A percentile compares a stretch with the other conserved stretches of the same genome.
These are phyloP conservation scores for Stichopus horrens DNA, from an alignment of 53 echinoderm and acorn worm genomes.

Conservation along the genomic window DNA sequence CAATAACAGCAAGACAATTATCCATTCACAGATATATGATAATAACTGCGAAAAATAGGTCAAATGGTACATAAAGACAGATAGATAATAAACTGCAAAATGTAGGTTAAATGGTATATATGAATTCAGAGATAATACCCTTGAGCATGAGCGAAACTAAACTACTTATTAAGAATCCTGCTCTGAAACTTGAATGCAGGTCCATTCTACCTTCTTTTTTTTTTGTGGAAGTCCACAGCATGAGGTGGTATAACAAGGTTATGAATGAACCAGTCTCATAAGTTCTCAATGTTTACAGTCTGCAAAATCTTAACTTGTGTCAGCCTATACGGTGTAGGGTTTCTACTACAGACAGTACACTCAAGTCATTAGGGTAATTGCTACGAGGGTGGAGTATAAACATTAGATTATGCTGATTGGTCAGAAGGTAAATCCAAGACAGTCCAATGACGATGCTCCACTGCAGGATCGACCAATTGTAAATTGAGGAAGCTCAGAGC, in stretches of 20 bases:
- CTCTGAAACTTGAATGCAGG: no score
- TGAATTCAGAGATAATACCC: not conserved
- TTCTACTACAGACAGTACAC: not conserved
- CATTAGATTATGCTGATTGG: not conserved
- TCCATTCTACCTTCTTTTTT: not conserved
- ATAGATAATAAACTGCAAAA: not conserved
- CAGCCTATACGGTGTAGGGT: not conserved
- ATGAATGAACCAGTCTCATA: not conserved
- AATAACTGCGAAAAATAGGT: not conserved
- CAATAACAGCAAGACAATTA: not conserved
- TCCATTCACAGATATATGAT: not conserved
- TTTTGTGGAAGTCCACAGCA: not conserved
- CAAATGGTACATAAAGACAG: not conserved
- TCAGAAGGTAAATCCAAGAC: not conserved
- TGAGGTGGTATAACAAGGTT: not conserved
- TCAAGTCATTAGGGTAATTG: conserved; percentile 4
- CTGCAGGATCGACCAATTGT: not conserved
- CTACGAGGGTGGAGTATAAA: not conserved
- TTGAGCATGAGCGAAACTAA: no score
- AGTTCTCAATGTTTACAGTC: not conserved
- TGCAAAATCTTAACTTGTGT: not conserved
- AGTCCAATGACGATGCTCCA: not conserved
- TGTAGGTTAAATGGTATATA: not conserved
- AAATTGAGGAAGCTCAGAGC: not conserved
- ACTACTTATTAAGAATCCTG: no score